Evolutionary conservation across 1,140 invertebrate genomes (phyloP).

Genomic region (Zaprionus tsacasi): DNA sequence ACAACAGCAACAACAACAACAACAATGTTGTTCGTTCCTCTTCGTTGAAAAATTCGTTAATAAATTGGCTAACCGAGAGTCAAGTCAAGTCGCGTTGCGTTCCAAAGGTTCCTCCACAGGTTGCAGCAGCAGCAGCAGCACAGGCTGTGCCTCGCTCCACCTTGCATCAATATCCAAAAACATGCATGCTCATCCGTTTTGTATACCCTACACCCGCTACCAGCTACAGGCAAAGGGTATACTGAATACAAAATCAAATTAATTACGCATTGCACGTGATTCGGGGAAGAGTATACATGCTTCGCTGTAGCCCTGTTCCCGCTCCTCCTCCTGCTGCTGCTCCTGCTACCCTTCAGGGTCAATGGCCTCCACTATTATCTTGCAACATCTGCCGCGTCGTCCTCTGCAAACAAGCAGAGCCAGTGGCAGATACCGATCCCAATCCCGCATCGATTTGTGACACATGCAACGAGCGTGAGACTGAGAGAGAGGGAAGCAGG

Average conservation of each 20-base stretch:
- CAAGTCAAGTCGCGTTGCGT: neutral
- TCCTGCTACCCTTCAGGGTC: constrained; percentile 53
- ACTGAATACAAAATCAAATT: too few relatives aligned
- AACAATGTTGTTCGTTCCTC: constrained; percentile 47
- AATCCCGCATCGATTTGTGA: constrained; percentile 42
- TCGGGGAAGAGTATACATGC: neutral
- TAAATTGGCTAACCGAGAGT: constrained; percentile 68
- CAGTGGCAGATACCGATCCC: neutral
- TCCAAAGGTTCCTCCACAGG: neutral
- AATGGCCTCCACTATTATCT: constrained; percentile 75
- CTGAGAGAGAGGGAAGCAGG: neutral
- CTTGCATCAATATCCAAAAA: constrained; percentile 77
- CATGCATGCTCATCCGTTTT: constrained; percentile 74
- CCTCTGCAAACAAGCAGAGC: neutral
- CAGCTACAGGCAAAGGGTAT: too few relatives aligned
- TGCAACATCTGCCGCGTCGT: constrained; percentile 61
- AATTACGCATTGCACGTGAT: neutral
- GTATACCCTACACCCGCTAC: neutral
- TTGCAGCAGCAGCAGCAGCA: too few relatives aligned
- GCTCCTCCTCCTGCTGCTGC: neutral
- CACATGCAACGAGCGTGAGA: constrained; percentile 9
- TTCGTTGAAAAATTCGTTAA: constrained; percentile 65
- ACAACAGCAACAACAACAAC: constrained; percentile 39
- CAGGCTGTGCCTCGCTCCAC: constrained; percentile 44
- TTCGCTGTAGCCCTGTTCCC: neutral